Base-by-base conservation (phyloP, 2,888 invertebrate species). In the Ptychoptera contaminata region DNA sequence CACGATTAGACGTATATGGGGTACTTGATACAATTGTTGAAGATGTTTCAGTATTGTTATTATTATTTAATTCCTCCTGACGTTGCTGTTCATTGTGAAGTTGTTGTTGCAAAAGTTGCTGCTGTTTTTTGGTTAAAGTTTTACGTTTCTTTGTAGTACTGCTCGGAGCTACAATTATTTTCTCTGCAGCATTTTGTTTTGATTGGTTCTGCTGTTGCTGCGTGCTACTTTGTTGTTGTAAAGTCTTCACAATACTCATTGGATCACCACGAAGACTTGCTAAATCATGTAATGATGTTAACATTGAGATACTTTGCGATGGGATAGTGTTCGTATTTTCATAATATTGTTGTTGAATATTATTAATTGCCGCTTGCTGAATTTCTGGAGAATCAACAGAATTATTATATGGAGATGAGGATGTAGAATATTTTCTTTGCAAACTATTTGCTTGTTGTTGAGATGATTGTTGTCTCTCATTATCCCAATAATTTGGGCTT, bases 201-300 rank as follows among this genome's bases (percentile, higher is more conserved):
- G 30, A 9, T 15, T 32, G 32, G 10, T 30, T 69, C 59, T 71
- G 53, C 45, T 54, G 49, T 46, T 52, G 47, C 61, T 76, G 76
- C 49, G 76, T 57, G 14, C 34, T 15, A 36, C 15, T n/a, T 12
- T 37, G 16, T 45, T 69, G 74, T 62, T 76, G 76, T 52, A 80
- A 67, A 61, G 78, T 80, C 61, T 82, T 82, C 30, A 81, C 80
- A 57, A 81, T 77, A 57, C 76, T 79, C 79, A 81, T 81, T 4
- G 81, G 79, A 58, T 82, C 82, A 29, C 79, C 81, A 38, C 80
- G 68, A 59, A 81, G 81, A 58, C 80, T 79, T 47, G 78, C 79
- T 43, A 81, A 63, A 63, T 82, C 80, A 63, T 81, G 81, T 55
- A 80, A 65, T 30, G 76, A 73, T 16, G 72, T 4, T 30, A 11